Evolutionary conservation across 2,888 invertebrate species (phyloP).

Genomic region (Clitarchus hookeri): DNA sequence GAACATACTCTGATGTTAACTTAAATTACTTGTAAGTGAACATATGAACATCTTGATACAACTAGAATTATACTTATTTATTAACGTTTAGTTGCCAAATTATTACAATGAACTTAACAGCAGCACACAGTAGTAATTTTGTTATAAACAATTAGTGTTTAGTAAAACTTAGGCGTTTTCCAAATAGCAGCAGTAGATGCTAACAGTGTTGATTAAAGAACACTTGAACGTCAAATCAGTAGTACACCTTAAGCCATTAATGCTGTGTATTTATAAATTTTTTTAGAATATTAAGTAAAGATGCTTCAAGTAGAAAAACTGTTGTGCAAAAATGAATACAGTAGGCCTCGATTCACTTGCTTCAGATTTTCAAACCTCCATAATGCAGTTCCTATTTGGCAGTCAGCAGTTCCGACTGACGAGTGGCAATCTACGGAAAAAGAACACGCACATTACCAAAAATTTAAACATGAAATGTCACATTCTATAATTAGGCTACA

Average conservation of each 20-base stretch:
- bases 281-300: not conserved
- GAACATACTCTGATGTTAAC: too few species aligned
- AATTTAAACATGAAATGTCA: too few species aligned
- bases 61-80: not conserved
- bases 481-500: too few species aligned
- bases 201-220: not conserved
- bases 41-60: too few species aligned
- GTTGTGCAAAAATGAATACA: not conserved
- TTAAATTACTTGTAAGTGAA: too few species aligned
- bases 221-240: not conserved
- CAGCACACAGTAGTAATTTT: not conserved
- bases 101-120: not conserved
- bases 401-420: not conserved
- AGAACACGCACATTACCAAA: too few species aligned
- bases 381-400: not conserved
- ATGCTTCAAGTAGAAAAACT: not conserved
- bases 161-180: not conserved
- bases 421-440: too few species aligned
- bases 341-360: not conserved
- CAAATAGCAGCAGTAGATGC: not conserved
- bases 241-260: too few species aligned
- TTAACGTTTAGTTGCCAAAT: not conserved
- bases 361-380: not conserved
- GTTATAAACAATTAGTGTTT: not conserved
- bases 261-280: not conserved